Evolutionary conservation across 2,113 vertebrate genomes (phyloP).

Genomic region (Oostethus manadensis): DNA sequence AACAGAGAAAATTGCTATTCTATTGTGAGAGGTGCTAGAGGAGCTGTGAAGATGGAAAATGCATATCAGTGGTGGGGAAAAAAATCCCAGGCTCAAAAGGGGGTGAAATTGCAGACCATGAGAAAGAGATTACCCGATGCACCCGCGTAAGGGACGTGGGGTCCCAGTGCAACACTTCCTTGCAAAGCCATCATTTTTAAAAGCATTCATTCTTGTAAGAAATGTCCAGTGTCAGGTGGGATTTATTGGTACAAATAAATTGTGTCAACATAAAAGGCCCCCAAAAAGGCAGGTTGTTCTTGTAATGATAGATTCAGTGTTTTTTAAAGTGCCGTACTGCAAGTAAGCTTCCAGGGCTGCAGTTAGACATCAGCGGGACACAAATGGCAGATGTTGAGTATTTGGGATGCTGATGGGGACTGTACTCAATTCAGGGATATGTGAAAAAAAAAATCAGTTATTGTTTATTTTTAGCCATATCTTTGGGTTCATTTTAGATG

Average conservation of each 20-base stretch:
- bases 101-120: conserved; percentile 50
- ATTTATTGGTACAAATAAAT: conserved; percentile 41
- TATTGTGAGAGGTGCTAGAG: conserved; percentile 37
- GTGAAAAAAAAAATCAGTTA: too few species aligned
- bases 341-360: conserved; percentile 1
- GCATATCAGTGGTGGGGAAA: conserved; percentile 53
- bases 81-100: conserved; percentile 47
- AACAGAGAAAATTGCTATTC: conserved; percentile 56
- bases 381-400: too few species aligned
- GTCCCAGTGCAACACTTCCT: conserved; percentile 3
- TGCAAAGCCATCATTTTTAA: conserved; percentile 20
- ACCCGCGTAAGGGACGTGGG: conserved; percentile 32
- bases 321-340: background rate
- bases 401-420: too few species aligned
- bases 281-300: conserved; percentile 17
- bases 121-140: conserved; percentile 45
- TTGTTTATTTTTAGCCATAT: too few species aligned
- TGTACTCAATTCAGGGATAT: too few species aligned
- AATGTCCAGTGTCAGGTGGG: conserved; percentile 33
- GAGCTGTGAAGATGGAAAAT: conserved; percentile 62
- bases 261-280: conserved; percentile 29
- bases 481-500: too few species aligned
- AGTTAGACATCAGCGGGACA: background rate
- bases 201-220: conserved; percentile 44
- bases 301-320: conserved; percentile 16